Conservation (phyloP, 92 coral and sea anemone species). For the Muricea muricata region DNA sequence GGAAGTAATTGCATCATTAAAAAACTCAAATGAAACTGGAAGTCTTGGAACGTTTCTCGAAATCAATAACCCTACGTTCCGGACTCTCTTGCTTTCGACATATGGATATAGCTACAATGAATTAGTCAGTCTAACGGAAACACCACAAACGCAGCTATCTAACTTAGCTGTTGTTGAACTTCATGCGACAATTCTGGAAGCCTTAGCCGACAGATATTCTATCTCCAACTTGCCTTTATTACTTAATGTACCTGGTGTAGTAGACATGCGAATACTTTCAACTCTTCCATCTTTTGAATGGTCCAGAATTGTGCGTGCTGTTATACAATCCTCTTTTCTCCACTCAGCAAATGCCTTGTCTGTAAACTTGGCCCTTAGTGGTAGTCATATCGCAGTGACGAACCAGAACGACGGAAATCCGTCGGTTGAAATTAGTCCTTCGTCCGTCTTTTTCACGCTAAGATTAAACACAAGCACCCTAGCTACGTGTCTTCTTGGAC, state of each 20-base stretch:
- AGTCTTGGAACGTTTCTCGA: not conserved
- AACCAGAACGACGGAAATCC: slow-evolving; percentile 14
- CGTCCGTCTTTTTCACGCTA: not conserved
- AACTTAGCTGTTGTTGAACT: not conserved
- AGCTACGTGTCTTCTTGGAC: slow-evolving; percentile 13
- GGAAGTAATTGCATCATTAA: not conserved
- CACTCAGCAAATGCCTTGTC: slow-evolving; percentile 27
- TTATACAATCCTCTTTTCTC: slow-evolving; percentile 2
- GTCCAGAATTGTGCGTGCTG: slow-evolving; percentile 17
- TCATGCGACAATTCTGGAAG: slow-evolving; percentile 11
- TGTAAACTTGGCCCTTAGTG: not conserved
- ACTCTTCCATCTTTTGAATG: slow-evolving; percentile 50
- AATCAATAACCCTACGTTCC: not conserved
- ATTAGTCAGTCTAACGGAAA: not conserved
- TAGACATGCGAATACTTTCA: not conserved
- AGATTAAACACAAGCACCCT: not conserved
- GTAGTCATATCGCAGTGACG: not conserved
- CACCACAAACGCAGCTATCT: not conserved
- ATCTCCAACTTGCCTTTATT: slow-evolving; percentile 3
- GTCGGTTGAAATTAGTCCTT: not conserved
- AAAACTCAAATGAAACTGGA: slow-evolving; percentile 4
- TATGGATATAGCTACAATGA: not conserved
- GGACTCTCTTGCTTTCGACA: not conserved
- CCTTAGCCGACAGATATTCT: not conserved
- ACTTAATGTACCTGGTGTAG: slow-evolving; percentile 11